Evolutionary conservation across 2,113 vertebrate genomes (phyloP), one percentile per base, ranked within the genome.

Genomic region (Seriola rivoliana): DNA sequence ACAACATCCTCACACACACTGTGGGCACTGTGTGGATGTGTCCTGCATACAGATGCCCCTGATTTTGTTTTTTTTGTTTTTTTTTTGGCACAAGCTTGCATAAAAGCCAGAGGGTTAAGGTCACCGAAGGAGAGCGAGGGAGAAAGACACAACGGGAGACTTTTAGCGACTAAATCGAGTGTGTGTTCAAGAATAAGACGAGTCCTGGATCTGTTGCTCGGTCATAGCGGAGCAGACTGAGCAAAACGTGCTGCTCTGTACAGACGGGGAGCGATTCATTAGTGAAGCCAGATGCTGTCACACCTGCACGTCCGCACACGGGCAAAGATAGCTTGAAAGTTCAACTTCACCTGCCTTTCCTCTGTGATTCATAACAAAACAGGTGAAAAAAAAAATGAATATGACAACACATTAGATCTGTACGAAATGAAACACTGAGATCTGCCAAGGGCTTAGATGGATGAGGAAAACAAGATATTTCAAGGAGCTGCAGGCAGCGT

Each of bases 31-130:
- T 69, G 84, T 71, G 78, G 73, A 85, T 89, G 89, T 80, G 91
- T 79, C 78, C 79, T 76, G 91, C 81, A 92, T 92, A 89, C 93
- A 86, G 77, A 93, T 84, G 59, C 16, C 54, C 23, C 58, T 48
- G 29, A 11, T 64, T 82, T 87, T 29, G 25, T 38, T 70, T n/a
- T n/a, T n/a, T 85, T 88, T 8, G 3, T 38, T 38, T 38, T 38
- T 38, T 42, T 42, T 70, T 85, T 88, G 83, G 73, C 84, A 81
- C 50, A 85, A 63, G 73, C 74, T 81, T n/a, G 57, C 4, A 0
- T 80, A 36, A 86, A 86, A 78, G 81, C 66, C 58, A 67, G 71
- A 69, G 85, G 85, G 19, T 52, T 85, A 88, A 91, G 90, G 84
- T 92, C 67, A 85, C 11, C 3, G 14, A 82, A 29, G 68, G 29